Conservation (phyloP, 2,888 invertebrate species). For the Acrobeloides nanus region DNA sequence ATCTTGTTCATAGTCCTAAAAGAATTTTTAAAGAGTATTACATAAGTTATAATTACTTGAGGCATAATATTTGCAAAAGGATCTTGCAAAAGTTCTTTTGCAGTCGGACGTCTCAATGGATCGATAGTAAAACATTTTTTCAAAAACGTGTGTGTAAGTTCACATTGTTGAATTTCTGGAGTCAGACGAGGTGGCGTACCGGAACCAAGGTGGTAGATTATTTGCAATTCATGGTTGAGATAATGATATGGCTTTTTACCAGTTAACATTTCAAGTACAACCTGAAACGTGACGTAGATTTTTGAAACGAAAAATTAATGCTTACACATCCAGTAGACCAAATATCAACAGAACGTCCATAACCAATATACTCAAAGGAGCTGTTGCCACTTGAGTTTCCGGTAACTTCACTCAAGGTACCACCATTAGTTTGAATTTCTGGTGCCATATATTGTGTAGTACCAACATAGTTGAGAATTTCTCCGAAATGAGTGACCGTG, state of each 20-base stretch:
- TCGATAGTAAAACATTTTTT: conserved; percentile 15
- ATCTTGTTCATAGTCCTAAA: no score
- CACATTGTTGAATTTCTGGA: conserved; percentile 15
- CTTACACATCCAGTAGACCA: conserved; percentile 80
- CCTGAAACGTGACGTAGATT: conserved; percentile 52
- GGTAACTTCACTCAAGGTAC: conserved; percentile 60
- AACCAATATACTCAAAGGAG: conserved; percentile 62
- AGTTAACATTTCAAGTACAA: conserved; percentile 86
- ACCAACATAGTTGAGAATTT: conserved; percentile 17
- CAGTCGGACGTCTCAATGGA: conserved; percentile 62
- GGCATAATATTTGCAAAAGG: conserved; percentile 63
- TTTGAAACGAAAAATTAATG: not conserved
- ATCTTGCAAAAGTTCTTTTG: conserved; percentile 67
- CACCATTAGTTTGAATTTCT: conserved; percentile 63
- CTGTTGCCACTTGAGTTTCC: conserved; percentile 57
- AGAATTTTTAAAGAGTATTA: no score
- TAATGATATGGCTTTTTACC: conserved; percentile 62
- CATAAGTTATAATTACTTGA: no score
- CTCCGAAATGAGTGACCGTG: conserved; percentile 64
- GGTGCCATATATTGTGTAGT: conserved; percentile 96
- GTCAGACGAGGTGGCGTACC: conserved; percentile 20
- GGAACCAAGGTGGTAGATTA: conserved; percentile 20
- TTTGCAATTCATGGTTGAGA: conserved; percentile 19
- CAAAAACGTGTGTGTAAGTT: conserved; percentile 16
- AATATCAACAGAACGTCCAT: conserved; percentile 85